Evolutionary conservation across 2,888 invertebrate genomes (phyloP), one percentile per base, ranked within the genome.

Genomic region (Muschampia plurimacula): DNA sequence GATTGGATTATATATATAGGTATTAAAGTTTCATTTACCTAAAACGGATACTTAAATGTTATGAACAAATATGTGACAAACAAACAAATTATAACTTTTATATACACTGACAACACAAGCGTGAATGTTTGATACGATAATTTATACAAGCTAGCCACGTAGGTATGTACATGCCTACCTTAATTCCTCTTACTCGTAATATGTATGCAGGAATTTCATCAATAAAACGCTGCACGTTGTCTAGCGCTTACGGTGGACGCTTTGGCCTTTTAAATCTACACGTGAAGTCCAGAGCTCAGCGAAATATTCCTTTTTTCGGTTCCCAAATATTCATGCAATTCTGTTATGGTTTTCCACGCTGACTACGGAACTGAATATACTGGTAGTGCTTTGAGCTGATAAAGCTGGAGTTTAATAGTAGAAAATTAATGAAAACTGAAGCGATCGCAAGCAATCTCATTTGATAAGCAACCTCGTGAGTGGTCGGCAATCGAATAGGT

Each of bases 111-210:
- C 22, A 22, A 22, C 22, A 22, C 22, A 22, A 22, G 22, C 22
- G 1, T 22, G 22, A 22, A 22, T 22, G 22, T 22, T 22, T 22
- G 22, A 22, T 22, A 22, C 22, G 22, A 22, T 22, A 22, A 22
- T 22, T 22, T 22, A 71, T 66, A 66, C 60, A 67, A 72, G 60
- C 71, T 46, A 60, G 41, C 60, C 71, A 72, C 71, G 71, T 67
- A 65, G 57, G n/a, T n/a, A n/a, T n/a, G 64, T 46, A 70, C 46
- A 15, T 52, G 15, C 66, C 57, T 65, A 49, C 62, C 46, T 66
- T 67, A 67, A 72, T 72, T 67, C 72, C 72, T 67, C 32, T 67
- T 52, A 72, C 67, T 72, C 59, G 66, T 71, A 71, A 71, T 71
- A 66, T 71, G 9, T 72, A 67, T 72, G 67, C 72, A 67, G 72